A percentile compares a stretch with the other conserved stretches of the same genome.
Evolutionary conservation across 2,888 invertebrate species (phyloP).

Genomic region (Thera obeliscata): DNA sequence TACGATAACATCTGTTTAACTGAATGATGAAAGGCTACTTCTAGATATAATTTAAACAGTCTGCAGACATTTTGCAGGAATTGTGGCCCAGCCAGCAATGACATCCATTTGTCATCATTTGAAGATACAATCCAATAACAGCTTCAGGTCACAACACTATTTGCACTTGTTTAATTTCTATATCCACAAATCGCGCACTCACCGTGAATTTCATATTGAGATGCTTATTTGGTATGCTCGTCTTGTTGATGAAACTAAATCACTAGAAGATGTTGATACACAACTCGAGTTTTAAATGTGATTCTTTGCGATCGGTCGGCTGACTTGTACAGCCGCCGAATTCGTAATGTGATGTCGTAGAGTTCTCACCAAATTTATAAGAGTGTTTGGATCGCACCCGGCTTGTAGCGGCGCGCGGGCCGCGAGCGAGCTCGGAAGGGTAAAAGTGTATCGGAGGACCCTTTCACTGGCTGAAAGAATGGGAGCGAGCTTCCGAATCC

Average conservation of each 20-base stretch:
- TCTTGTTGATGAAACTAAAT: slow-evolving; percentile 75
- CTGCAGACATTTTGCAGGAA: not conserved
- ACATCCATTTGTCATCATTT: slow-evolving; percentile 18
- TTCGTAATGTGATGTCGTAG: slow-evolving; percentile 80
- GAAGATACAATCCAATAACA: slow-evolving; percentile 25
- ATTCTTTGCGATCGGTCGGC: slow-evolving; percentile 68
- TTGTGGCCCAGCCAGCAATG: not conserved
- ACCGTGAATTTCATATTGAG: slow-evolving; percentile 82
- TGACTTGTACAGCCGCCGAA: slow-evolving; percentile 79
- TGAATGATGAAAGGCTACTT: not conserved
- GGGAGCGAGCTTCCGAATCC: slow-evolving; percentile 79
- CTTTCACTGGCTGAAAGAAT: slow-evolving; percentile 84
- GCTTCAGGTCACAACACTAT: slow-evolving; percentile 36
- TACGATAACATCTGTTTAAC: slow-evolving; percentile 18
- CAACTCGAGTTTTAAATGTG: slow-evolving; percentile 60
- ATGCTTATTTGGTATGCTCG: slow-evolving; percentile 69
- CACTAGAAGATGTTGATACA: slow-evolving; percentile 66
- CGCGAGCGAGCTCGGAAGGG: slow-evolving; percentile 67
- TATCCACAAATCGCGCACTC: slow-evolving; percentile 68
- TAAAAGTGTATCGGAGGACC: slow-evolving; percentile 80
- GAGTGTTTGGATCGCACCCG: slow-evolving; percentile 70
- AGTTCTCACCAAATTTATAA: slow-evolving; percentile 84
- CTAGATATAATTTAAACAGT: slow-evolving; percentile 2
- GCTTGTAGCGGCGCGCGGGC: slow-evolving; percentile 56
- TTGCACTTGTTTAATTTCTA: slow-evolving; percentile 44